Evolutionary conservation across 2,888 invertebrate genomes (phyloP).

Genomic region (Polyploca ridens): DNA sequence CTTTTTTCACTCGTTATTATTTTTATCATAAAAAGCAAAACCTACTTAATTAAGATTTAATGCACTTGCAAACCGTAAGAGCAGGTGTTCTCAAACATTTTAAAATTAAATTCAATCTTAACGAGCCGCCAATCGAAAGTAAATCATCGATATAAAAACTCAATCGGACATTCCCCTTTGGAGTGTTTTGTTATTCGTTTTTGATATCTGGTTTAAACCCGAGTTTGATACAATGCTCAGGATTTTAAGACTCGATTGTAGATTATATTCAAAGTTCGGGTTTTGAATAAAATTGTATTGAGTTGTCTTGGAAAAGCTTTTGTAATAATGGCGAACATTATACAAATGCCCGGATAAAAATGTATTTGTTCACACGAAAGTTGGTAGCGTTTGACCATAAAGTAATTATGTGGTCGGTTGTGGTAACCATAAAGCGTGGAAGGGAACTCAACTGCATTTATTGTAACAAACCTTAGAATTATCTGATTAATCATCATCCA

Average conservation of each 20-base stretch:
- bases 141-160: constrained; percentile 10
- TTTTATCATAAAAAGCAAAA: too few relatives aligned
- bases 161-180: constrained; percentile 8
- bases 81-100: constrained; percentile 5
- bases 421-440: too few relatives aligned
- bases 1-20: not conserved
- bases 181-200: constrained; percentile 10
- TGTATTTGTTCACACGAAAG: too few relatives aligned
- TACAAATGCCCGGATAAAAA: too few relatives aligned
- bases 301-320: too few relatives aligned
- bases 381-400: too few relatives aligned
- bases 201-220: not conserved
- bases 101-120: constrained; percentile 7
- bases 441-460: too few relatives aligned
- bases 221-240: constrained; percentile 3
- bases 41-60: not conserved
- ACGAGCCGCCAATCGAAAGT: constrained; percentile 5
- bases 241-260: not conserved
- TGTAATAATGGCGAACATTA: too few relatives aligned
- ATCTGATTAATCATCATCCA: too few relatives aligned
- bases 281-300: not conserved
- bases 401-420: too few relatives aligned
- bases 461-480: too few relatives aligned
- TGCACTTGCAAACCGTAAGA: not conserved
- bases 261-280: not conserved